phyloP scores from a whole-genome alignment of 1,140 invertebrate genomes.

The Meloidogyne hapla region DNA sequence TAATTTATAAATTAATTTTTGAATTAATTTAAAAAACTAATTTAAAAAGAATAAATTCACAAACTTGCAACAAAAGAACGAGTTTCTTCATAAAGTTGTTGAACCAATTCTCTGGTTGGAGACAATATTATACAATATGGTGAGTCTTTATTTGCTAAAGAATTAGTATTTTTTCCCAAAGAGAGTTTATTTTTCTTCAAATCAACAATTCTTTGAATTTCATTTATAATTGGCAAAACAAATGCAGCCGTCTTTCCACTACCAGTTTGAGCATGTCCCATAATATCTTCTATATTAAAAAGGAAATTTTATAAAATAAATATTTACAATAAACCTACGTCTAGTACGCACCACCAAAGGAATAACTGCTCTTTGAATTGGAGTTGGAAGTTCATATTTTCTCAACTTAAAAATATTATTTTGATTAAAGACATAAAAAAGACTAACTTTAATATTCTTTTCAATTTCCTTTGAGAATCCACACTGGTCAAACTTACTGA shows the following conservation, averaged over 20 bases:
- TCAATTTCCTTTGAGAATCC: constrained; percentile 30
- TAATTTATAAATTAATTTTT: no score
- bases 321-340: neutral
- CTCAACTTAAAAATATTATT: constrained; percentile 16
- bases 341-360: constrained; percentile 2
- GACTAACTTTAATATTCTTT: constrained; percentile 23
- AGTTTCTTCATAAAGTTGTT: constrained; percentile 21
- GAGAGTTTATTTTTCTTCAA: neutral
- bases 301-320: neutral
- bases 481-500: constrained; percentile 31
- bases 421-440: neutral
- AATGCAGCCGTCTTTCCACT: constrained; percentile 41
- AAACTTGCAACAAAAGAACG: constrained; percentile 14
- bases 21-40: no score
- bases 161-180: neutral
- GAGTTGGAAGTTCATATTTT: constrained; percentile 25
- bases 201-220: constrained; percentile 16
- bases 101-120: constrained; percentile 18
- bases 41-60: neutral
- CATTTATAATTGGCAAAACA: constrained; percentile 36
- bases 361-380: constrained; percentile 24
- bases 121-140: constrained; percentile 17
- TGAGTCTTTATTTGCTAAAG: constrained; percentile 13
- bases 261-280: constrained; percentile 35
- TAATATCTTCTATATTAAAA: constrained; percentile 22